Base-by-base conservation (phyloP, 2,797 vertebrate species). In the Syndactyla subalaris region DNA sequence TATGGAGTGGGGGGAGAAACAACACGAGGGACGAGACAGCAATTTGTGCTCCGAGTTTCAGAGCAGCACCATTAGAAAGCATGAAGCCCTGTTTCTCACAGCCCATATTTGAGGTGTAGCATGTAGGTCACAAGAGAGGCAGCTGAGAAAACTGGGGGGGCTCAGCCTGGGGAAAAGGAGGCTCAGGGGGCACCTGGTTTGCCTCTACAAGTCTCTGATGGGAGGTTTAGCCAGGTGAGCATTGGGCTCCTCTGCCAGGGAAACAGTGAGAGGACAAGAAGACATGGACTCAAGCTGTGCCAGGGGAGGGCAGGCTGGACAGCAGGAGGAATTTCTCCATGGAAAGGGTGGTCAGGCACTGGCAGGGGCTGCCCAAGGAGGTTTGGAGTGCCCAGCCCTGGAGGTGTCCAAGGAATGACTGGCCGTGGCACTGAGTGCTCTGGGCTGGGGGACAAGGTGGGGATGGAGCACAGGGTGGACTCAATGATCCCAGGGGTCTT, bases 121-220 rank as follows among this genome's bases (percentile, higher is more conserved):
- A 46, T 9, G 46, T 4, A 1, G 22, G 4, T 8, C 1, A 1
- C 9, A 59, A 3, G 36, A 10, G 61, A 13, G 34, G 74, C 24
- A 23, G 32, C 74, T 34, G 36, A 41, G 36, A 14, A 48, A 36
- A 48, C 23, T 46, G 32, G 16, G 32, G 23, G 30, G 22, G 41
- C 30, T 45, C 62, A 65, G 15, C 45, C 45, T 29, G n/a, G 46
- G 48, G 18, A 36, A 29, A 16, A 51, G 34, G 66, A 29, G 46
- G 39, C 16, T 65, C 32, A 55, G 49, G 26, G n/a, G 39, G 23
- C 7, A 15, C 21, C 26, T 46, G 2, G 2, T 10, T 3, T 8
- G 0, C 12, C 26, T 22, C 12, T 2, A 5, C 48, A 45, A 23
- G 6, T 5, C 38, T 48, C 38, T 14, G 32, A 10, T 7, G 32